Base-by-base conservation (phyloP, 2,888 invertebrate genomes). In the Pteria penguin region DNA sequence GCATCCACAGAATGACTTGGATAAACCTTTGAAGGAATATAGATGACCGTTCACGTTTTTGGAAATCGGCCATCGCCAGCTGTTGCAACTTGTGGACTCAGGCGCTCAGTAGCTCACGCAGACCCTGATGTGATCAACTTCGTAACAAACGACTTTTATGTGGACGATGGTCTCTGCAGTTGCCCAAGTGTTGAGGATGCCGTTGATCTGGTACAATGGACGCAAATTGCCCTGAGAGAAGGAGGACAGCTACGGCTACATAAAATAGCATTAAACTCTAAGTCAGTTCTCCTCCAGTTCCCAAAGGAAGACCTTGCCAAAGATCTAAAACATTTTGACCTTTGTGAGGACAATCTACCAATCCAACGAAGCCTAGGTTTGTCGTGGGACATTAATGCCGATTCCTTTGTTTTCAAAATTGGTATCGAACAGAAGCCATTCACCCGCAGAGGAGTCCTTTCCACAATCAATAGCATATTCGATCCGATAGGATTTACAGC, bases 121-220 rank as follows among this genome's bases (percentile, higher is more conserved):
- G 45, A 36, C 14, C 8, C 5, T 36, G 45, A 36, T 14, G 45
- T 36, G 8, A 36, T 11, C 8, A 14, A 36, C 45, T 36, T 36
- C 14, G 45, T 36, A 14, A 36, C 5, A 11, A 36, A 36, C 45
- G 45, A 36, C 45, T 36, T 36, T 36, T 36, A 36, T 14, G 45
- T 36, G 5, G 81, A 76, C 36, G 76, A 80, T 63, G 76, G 45
- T 14, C 45, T 36, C 45, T 14, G 45, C 5, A 36, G 45, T 36
- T 36, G 45, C 14, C 45, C 45, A 11, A 14, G 14, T 36, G 45
- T 36, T 5, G 45, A 36, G 14, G 14, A 5, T 11, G 45, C 45
- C 5, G 45, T 36, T 36, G 45, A 36, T 36, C 45, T 36, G 45
- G 14, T 36, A 14, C 45, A 14, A 36, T 11, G 45, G 14, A 36